Conservation (phyloP, 1,140 invertebrate genomes). For the Lucilia cuprina region DNA sequence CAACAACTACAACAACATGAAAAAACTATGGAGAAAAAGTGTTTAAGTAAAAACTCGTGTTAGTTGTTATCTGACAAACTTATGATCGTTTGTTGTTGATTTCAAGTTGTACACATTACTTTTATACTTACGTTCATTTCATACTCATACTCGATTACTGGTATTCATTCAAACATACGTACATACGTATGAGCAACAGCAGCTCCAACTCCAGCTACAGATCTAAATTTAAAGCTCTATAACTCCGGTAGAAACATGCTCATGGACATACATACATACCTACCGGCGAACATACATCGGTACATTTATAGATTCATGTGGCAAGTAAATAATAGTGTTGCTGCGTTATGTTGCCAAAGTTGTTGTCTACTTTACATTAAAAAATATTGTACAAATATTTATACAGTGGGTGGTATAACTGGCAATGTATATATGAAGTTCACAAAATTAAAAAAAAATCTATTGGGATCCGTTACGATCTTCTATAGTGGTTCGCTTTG, state of each 20-base stretch:
- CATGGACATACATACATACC: neutral
- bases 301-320: conserved; percentile 1
- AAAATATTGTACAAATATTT: neutral
- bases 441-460: too few relatives aligned
- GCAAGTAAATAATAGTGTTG: conserved; percentile 20
- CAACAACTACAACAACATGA: conserved; percentile 9
- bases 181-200: neutral
- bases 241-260: neutral
- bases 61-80: conserved; percentile 34
- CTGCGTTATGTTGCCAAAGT: neutral
- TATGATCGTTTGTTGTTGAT: conserved; percentile 34
- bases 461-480: too few relatives aligned
- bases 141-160: too few relatives aligned
- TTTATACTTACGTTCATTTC: neutral
- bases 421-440: too few relatives aligned
- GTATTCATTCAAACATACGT: neutral
- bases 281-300: neutral
- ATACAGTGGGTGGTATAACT: neutral
- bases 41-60: conserved; percentile 34
- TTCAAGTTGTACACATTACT: conserved; percentile 18
- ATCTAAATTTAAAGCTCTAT: neutral
- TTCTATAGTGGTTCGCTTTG: too few relatives aligned
- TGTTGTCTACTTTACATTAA: neutral
- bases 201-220: neutral
- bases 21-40: conserved; percentile 19